A percentile compares a stretch with the other conserved stretches of the same genome.
Evolutionary conservation across 2,797 vertebrate species (phyloP).

Genomic region (Alfaro cultratus): DNA sequence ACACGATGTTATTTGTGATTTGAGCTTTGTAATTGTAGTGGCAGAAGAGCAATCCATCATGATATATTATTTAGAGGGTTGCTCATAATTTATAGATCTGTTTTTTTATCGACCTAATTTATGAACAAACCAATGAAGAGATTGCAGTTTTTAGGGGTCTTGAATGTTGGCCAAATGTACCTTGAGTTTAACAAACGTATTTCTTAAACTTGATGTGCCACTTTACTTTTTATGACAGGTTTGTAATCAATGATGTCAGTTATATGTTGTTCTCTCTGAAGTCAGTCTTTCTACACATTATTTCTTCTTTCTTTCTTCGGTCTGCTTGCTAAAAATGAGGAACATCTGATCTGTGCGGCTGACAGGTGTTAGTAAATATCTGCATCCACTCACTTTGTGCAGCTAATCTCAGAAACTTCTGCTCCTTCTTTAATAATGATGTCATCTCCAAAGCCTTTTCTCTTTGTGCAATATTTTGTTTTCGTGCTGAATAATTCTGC

Average conservation of each 20-base stretch:
- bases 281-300: constrained; percentile 31
- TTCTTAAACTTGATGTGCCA: constrained; percentile 35
- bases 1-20: constrained; percentile 17
- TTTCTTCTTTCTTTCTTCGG: not conserved
- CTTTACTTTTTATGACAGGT: constrained; percentile 41
- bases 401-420: constrained; percentile 45
- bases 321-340: constrained; percentile 29
- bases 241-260: constrained; percentile 68
- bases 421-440: constrained; percentile 70
- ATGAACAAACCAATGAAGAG: not conserved
- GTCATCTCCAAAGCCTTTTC: constrained; percentile 75
- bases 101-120: not conserved
- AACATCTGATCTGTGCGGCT: constrained; percentile 18
- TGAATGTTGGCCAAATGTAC: constrained; percentile 30
- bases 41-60: constrained; percentile 17
- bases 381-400: constrained; percentile 25
- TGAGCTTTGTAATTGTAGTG: constrained; percentile 14
- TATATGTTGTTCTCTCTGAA: constrained; percentile 23
- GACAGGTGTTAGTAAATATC: constrained; percentile 26
- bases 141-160: not conserved
- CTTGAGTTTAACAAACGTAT: constrained; percentile 19
- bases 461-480: constrained; percentile 72
- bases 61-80: not conserved
- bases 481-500: constrained; percentile 53
- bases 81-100: constrained; percentile 23